Conservation (phyloP, 2,113 vertebrate genomes). For the Panthera tigris region DNA sequence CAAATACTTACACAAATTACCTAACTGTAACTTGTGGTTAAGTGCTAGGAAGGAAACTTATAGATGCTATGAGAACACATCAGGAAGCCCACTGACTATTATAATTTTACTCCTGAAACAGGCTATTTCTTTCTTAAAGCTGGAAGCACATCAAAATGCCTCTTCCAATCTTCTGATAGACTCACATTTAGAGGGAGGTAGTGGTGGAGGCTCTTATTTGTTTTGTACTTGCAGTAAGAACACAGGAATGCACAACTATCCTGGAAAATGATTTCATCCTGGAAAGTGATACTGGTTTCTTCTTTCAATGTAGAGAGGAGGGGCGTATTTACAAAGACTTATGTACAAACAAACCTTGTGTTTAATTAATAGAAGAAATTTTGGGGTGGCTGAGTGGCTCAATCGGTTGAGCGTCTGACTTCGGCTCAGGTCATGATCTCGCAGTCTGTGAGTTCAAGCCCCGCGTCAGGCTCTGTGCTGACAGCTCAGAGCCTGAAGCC, state of each 20-base stretch:
- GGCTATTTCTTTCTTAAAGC: neutral
- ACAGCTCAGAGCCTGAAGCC: too few species aligned
- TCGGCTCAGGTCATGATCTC: too few species aligned
- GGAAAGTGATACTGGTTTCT: neutral
- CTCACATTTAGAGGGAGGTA: neutral
- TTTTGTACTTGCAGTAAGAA: neutral
- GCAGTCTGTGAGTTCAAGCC: too few species aligned
- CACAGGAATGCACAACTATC: neutral
- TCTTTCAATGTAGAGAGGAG: neutral
- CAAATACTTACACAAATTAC: neutral
- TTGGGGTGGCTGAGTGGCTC: too few species aligned
- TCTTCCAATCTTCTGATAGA: neutral
- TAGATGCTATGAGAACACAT: neutral
- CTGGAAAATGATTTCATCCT: constrained; percentile 6
- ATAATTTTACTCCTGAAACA: neutral
- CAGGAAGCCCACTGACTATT: neutral
- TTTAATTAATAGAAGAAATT: neutral
- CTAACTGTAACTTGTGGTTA: neutral
- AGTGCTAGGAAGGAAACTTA: neutral
- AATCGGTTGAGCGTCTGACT: too few species aligned
- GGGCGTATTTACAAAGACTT: neutral
- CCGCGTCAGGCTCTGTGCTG: too few species aligned
- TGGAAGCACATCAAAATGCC: neutral
- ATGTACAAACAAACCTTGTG: neutral
- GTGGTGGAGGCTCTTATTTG: neutral